Conservation (phyloP, 2,888 invertebrate species). For the Tetrapedia diversipes region DNA sequence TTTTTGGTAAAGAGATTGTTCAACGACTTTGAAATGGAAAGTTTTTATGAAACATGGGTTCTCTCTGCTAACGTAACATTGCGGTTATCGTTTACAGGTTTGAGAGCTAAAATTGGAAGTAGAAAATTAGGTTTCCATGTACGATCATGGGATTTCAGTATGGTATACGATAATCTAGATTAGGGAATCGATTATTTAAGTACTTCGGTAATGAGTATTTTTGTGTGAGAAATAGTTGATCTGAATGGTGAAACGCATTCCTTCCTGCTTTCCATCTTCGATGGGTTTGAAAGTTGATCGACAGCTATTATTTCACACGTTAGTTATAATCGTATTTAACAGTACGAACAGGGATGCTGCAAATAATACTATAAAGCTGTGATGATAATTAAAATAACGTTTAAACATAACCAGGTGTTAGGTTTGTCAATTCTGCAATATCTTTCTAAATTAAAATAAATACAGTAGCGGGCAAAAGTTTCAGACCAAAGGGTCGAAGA, state of each 20-base stretch:
- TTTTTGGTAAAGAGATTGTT: not conserved
- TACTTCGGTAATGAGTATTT: conserved; percentile 7
- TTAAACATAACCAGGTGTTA: too few species aligned
- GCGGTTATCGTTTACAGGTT: not conserved
- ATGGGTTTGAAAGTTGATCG: not conserved
- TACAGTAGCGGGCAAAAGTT: too few species aligned
- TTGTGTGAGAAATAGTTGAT: conserved; percentile 4
- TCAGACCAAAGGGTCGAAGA: too few species aligned
- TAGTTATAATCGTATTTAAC: not conserved
- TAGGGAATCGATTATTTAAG: not conserved
- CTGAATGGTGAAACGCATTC: conserved; percentile 6
- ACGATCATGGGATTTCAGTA: conserved; percentile 1
- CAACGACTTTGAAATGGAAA: not conserved
- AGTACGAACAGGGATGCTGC: too few species aligned
- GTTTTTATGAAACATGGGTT: not conserved
- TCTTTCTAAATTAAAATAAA: not conserved
- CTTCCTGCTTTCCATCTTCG: conserved; percentile 15
- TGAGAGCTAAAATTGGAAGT: conserved; percentile 9
- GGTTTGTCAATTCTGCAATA: not conserved
- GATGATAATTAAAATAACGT: too few species aligned
- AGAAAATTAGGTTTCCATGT: conserved; percentile 26
- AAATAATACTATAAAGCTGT: not conserved
- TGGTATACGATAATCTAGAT: conserved; percentile 10
- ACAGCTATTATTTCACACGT: not conserved
- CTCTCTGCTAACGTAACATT: not conserved